A percentile compares a stretch with the other conserved stretches of the same genome.
Conservation (phyloP, 2,113 vertebrate genomes). For the Esox niger region DNA sequence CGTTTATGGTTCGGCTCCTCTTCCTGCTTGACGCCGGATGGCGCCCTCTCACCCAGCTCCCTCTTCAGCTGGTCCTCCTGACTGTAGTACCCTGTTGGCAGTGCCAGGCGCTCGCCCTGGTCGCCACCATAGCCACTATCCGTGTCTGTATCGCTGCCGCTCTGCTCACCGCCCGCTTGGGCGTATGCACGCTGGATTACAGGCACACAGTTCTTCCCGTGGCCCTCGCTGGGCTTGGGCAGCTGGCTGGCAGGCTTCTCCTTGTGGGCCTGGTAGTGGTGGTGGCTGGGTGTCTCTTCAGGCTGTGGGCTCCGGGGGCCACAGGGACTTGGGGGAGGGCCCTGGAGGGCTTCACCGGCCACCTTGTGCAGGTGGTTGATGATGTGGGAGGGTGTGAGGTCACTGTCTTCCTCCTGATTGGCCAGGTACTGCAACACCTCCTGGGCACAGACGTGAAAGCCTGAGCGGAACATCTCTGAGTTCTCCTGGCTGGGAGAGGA, state of each 20-base stretch:
- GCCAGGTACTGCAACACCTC: conserved; percentile 91
- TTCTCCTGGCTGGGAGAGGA: conserved; percentile 77
- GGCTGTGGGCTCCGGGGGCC: conserved; percentile 40
- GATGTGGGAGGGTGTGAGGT: conserved; percentile 81
- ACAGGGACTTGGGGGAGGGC: conserved; percentile 60
- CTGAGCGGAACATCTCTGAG: conserved; percentile 91
- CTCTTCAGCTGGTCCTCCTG: conserved; percentile 77
- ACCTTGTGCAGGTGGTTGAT: conserved; percentile 88
- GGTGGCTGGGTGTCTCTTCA: conserved; percentile 40
- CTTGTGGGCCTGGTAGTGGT: conserved; percentile 63
- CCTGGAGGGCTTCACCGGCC: conserved; percentile 84
- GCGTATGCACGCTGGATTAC: conserved; percentile 93
- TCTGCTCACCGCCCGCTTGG: conserved; percentile 84
- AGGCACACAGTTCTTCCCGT: conserved; percentile 93
- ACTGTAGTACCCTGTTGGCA: conserved; percentile 66
- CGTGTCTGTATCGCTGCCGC: conserved; percentile 95
- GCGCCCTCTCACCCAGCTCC: conserved; percentile 64
- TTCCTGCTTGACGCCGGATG: conserved; percentile 83
- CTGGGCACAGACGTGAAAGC: conserved; percentile 95
- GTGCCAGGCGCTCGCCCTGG: conserved; percentile 81
- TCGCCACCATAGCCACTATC: conserved; percentile 97
- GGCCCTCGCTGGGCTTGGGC: conserved; percentile 75
- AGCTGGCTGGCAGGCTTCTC: conserved; percentile 70
- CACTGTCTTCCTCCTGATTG: conserved; percentile 79
- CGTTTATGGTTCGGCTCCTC: conserved; percentile 84